These are phyloP conservation scores for Zaprionus lachaisei DNA, from an alignment of 1,140 invertebrate genomes.

Conservation along the genomic window DNA sequence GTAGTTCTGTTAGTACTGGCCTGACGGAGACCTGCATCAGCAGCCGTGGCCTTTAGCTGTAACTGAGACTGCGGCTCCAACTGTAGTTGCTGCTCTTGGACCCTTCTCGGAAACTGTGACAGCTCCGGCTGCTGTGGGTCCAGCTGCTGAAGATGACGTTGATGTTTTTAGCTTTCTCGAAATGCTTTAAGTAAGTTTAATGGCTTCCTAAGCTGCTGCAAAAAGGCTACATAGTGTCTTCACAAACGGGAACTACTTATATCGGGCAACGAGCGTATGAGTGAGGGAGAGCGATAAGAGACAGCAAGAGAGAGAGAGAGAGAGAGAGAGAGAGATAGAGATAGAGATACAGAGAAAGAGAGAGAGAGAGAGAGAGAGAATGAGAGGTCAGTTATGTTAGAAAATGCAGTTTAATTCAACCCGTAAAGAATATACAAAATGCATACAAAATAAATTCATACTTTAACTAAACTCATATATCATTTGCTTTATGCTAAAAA, in stretches of 20 bases:
- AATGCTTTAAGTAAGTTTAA: constrained; percentile 80
- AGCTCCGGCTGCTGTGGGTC: constrained; percentile 35
- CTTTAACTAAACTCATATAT: too few species aligned
- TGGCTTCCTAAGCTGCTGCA: constrained; percentile 70
- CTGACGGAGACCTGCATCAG: neutral
- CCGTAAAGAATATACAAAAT: neutral
- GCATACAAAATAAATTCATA: neutral
- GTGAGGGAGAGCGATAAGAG: neutral
- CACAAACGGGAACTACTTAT: constrained; percentile 8
- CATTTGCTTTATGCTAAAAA: too few species aligned
- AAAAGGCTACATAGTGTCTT: constrained; percentile 57
- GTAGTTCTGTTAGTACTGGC: constrained; percentile 38
- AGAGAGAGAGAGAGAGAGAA: neutral
- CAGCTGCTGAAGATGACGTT: constrained; percentile 63
- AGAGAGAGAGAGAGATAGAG: neutral
- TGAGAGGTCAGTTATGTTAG: neutral
- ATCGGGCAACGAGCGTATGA: neutral
- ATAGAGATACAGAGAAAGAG: neutral
- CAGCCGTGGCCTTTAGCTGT: neutral
- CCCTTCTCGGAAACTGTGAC: constrained; percentile 9
- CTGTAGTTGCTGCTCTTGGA: neutral
- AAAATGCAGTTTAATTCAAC: neutral
- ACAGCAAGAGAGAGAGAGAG: neutral
- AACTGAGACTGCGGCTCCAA: neutral
- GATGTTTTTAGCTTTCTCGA: constrained; percentile 72